These are phyloP conservation scores for Mallotus villosus DNA, from an alignment of 2,797 vertebrate species.

Conservation along the genomic window DNA sequence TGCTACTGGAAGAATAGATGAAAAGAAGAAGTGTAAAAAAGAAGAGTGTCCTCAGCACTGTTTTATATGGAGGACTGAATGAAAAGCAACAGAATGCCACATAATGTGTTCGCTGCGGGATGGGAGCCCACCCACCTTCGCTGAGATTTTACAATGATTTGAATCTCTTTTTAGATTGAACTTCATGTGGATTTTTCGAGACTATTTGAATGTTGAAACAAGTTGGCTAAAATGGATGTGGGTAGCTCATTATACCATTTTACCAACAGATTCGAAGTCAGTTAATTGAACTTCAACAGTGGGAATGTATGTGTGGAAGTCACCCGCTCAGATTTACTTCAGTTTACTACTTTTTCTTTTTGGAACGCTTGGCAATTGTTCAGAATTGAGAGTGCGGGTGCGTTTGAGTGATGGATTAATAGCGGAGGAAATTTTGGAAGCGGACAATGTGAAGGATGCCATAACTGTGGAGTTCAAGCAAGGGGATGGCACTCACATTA, in stretches of 20 bases:
- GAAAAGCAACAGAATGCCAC: background rate
- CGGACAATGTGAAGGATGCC: conserved; percentile 78
- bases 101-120: background rate
- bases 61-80: background rate
- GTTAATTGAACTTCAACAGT: conserved; percentile 12
- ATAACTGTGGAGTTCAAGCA: conserved; percentile 79
- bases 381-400: conserved; percentile 79
- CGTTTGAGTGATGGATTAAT: conserved; percentile 77
- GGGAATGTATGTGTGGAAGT: conserved; percentile 42
- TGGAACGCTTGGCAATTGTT: conserved; percentile 26
- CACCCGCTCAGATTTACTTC: conserved; percentile 9
- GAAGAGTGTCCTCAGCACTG: background rate
- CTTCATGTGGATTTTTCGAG: background rate
- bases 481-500: conserved; percentile 78
- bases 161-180: background rate
- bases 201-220: background rate
- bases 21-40: too few species aligned
- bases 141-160: conserved; percentile 7
- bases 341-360: background rate
- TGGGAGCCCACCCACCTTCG: conserved; percentile 1
- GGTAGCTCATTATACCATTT: background rate
- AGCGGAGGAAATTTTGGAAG: conserved; percentile 79
- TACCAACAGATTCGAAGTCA: background rate
- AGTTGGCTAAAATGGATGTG: background rate
- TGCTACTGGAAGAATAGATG: background rate